Evolutionary conservation across 2,888 invertebrate genomes (phyloP).

Genomic region (Apantesis nais): DNA sequence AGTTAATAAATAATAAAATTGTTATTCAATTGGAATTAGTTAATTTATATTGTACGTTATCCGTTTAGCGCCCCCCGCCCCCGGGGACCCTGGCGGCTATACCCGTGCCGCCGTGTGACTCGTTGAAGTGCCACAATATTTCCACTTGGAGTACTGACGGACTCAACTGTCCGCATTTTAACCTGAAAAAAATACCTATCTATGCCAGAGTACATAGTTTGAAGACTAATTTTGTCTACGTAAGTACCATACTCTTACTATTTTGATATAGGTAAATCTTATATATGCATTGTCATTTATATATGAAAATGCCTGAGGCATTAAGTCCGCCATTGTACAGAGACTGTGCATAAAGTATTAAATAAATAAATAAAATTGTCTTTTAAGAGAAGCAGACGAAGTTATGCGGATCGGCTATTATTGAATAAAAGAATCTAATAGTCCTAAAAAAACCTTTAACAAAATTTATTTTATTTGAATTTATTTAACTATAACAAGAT

Average conservation of each 20-base stretch:
- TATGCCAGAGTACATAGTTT: conserved; percentile 92
- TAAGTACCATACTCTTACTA: conserved; percentile 84
- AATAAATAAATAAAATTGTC: too few relatives aligned
- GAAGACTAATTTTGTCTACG: conserved; percentile 93
- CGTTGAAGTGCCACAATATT: conserved; percentile 89
- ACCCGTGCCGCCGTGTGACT: conserved; percentile 90
- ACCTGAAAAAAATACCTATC: conserved; percentile 88
- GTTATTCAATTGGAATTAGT: too few relatives aligned
- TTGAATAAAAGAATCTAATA: background rate
- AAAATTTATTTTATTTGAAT: background rate
- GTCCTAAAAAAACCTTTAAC: background rate
- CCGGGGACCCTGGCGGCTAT: conserved; percentile 89
- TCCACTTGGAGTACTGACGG: conserved; percentile 71
- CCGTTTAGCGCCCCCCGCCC: conserved; percentile 87
- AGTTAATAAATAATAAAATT: too few relatives aligned
- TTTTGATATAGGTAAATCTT: too few relatives aligned
- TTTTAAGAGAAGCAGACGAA: too few relatives aligned
- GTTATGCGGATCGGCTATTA: too few relatives aligned
- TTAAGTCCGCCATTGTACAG: too few relatives aligned
- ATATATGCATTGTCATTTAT: too few relatives aligned
- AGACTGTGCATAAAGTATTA: too few relatives aligned
- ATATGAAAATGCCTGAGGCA: too few relatives aligned
- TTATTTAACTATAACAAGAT: background rate
- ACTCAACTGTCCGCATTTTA: conserved; percentile 79
- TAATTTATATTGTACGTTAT: background rate